Conservation (phyloP, 2,113 vertebrate genomes). For the Apistogramma diplotaenia region DNA sequence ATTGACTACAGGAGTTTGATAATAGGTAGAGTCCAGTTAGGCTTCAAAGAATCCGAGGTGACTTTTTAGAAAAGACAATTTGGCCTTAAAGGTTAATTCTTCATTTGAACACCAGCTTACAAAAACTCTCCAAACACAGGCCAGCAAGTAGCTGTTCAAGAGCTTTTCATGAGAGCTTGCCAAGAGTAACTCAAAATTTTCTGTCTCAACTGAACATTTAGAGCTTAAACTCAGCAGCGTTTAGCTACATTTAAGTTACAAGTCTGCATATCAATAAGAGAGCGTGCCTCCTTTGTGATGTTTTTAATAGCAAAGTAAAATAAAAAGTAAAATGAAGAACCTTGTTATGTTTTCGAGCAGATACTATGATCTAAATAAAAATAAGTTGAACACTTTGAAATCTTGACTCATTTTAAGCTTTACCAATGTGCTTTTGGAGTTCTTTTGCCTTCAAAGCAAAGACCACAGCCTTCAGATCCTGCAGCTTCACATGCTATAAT, state of each 20-base stretch:
- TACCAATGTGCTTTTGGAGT: neutral
- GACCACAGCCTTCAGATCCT: slow-evolving; percentile 29
- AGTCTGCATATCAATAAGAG: neutral
- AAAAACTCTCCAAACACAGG: neutral
- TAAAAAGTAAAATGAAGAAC: neutral
- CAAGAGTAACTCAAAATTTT: neutral
- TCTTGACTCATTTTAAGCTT: neutral
- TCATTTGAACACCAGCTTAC: neutral
- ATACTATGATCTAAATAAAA: neutral
- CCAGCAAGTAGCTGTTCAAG: neutral
- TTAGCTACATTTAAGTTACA: neutral
- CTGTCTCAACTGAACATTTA: neutral
- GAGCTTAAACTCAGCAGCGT: neutral
- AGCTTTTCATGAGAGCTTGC: neutral
- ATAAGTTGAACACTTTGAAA: neutral
- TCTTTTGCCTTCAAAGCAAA: slow-evolving; percentile 6
- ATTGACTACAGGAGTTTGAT: no score
- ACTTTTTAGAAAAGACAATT: neutral
- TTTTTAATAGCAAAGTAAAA: neutral
- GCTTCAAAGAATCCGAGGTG: neutral
- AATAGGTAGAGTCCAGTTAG: neutral
- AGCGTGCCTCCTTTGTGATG: neutral
- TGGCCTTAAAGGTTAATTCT: neutral
- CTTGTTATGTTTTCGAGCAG: neutral
- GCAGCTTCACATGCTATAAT: slow-evolving; percentile 32